Evolutionary conservation across 2,797 vertebrate species (phyloP).

Genomic region (Melanotaenia boesemani): DNA sequence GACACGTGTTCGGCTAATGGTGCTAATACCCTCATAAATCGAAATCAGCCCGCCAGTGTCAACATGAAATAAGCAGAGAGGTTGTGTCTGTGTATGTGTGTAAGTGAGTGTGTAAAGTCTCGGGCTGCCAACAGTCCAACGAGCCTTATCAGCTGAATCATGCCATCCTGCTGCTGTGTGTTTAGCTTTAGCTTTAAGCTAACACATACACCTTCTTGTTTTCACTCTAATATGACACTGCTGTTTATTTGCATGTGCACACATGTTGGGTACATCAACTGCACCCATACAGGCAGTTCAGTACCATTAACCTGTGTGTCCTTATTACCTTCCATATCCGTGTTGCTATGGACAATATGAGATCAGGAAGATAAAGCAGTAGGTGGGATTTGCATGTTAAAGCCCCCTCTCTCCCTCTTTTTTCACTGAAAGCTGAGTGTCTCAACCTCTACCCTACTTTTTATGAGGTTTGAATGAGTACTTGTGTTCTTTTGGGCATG

Average conservation of each 20-base stretch:
- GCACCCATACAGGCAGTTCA: conserved; percentile 51
- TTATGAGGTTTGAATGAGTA: conserved; percentile 53
- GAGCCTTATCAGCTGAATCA: conserved; percentile 58
- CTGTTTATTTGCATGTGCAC: conserved; percentile 15
- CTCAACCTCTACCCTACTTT: conserved; percentile 30
- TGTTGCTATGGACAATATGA: conserved; percentile 69
- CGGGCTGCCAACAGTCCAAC: conserved; percentile 46
- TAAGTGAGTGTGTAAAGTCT: conserved; percentile 29
- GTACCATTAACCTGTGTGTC: conserved; percentile 65
- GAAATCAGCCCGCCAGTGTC: conserved; percentile 64
- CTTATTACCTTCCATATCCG: conserved; percentile 59
- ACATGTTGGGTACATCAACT: conserved; percentile 46
- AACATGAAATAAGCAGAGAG: conserved; percentile 46
- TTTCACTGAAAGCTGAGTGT: conserved; percentile 43
- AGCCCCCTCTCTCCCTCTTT: conserved; percentile 38
- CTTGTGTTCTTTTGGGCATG: conserved; percentile 37
- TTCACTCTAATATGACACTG: conserved; percentile 30
- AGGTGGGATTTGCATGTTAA: conserved; percentile 71
- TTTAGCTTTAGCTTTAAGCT: conserved; percentile 44
- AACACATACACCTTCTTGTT: conserved; percentile 55
- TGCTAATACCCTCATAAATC: conserved; percentile 77
- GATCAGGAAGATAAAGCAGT: conserved; percentile 58
- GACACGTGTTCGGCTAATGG: conserved; percentile 79
- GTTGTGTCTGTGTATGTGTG: not conserved
- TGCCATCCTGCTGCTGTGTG: conserved; percentile 47